Conservation (phyloP, 2,888 invertebrate species). For the Mesochorus sp. region DNA sequence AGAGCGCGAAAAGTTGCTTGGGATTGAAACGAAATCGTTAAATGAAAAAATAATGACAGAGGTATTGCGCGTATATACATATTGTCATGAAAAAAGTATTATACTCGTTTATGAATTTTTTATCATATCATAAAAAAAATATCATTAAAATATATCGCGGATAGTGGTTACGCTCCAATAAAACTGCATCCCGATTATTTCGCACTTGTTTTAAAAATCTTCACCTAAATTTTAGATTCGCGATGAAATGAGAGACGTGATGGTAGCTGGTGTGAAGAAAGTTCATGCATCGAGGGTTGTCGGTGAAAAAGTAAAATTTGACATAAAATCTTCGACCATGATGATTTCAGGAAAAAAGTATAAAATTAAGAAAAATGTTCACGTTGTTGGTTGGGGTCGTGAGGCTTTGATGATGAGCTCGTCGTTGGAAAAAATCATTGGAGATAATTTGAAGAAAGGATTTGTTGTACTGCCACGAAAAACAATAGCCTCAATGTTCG, state of each 20-base stretch:
- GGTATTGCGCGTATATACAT: slow-evolving; percentile 53
- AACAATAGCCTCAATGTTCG: slow-evolving; percentile 69
- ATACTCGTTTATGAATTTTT: too few relatives aligned
- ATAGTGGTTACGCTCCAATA: too few relatives aligned
- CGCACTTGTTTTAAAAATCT: background rate
- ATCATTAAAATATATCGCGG: too few relatives aligned
- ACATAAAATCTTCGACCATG: slow-evolving; percentile 64
- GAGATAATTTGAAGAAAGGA: slow-evolving; percentile 82
- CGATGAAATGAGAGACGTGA: slow-evolving; percentile 67
- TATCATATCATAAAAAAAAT: background rate
- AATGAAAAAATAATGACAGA: slow-evolving; percentile 59
- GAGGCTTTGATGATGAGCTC: slow-evolving; percentile 85
- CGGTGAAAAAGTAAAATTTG: slow-evolving; percentile 70
- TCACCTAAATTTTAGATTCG: slow-evolving; percentile 67
- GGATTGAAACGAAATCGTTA: slow-evolving; percentile 42
- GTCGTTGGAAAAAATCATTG: slow-evolving; percentile 82
- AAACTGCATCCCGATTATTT: too few relatives aligned
- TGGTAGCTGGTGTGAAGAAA: slow-evolving; percentile 68
- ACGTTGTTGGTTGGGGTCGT: slow-evolving; percentile 84
- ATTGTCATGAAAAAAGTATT: background rate
- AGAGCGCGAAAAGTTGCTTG: slow-evolving; percentile 27
- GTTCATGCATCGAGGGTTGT: slow-evolving; percentile 69
- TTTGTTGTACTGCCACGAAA: slow-evolving; percentile 84
- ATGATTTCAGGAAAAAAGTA: slow-evolving; percentile 68
- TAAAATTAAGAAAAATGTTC: slow-evolving; percentile 75